These are phyloP conservation scores for Spheniscus mendiculus DNA, from an alignment of 2,113 vertebrate genomes.

Conservation along the genomic window DNA sequence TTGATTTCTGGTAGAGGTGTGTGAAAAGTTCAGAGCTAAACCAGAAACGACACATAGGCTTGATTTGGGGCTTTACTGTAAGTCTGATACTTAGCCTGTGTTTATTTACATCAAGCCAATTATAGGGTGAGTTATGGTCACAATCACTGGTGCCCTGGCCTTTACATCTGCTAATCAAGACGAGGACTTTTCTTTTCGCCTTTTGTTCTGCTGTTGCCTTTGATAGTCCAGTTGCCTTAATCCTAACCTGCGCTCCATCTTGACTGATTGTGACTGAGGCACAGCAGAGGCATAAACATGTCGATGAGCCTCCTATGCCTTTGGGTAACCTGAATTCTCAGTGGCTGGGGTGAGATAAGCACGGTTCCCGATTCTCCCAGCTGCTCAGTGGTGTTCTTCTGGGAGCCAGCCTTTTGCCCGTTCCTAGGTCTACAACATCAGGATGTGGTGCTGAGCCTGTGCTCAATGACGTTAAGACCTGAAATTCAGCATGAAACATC, in stretches of 20 bases:
- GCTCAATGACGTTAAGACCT: not conserved
- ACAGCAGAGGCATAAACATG: not conserved
- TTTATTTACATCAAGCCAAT: not conserved
- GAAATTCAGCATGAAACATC: not conserved
- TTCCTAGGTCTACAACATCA: not conserved
- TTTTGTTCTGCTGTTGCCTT: not conserved
- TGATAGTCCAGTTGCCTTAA: not conserved
- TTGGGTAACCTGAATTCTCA: not conserved
- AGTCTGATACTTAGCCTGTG: not conserved
- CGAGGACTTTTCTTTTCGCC: not conserved
- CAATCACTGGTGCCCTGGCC: not conserved
- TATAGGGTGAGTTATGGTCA: not conserved
- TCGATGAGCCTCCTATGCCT: not conserved
- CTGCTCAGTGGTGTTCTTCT: not conserved
- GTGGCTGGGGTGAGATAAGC: not conserved
- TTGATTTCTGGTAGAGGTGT: not conserved
- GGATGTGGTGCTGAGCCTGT: not conserved
- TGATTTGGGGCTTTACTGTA: not conserved
- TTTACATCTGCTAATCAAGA: not conserved
- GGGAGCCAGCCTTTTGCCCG: not conserved
- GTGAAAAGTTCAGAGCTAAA: not conserved
- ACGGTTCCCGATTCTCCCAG: not conserved
- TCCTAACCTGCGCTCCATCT: not conserved
- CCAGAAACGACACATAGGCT: not conserved
- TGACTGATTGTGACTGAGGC: accelerated